Evolutionary conservation across 2,797 vertebrate species (phyloP).

Genomic region (Fratercula arctica): DNA sequence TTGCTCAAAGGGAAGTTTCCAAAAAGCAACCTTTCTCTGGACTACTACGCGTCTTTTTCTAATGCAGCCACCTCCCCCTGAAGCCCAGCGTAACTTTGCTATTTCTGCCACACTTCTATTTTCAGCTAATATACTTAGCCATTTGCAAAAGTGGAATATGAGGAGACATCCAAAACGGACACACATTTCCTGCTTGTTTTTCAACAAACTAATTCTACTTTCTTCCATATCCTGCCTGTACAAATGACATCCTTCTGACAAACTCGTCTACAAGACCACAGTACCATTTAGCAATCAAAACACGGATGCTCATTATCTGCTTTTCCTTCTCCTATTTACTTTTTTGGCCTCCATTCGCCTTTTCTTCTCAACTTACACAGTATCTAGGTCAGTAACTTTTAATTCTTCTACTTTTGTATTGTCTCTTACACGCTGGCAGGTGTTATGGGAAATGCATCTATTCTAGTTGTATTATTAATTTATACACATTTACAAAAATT

Average conservation of each 20-base stretch:
- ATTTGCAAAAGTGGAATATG: background rate
- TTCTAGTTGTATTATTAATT: background rate
- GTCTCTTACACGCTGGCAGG: background rate
- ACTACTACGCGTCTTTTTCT: background rate
- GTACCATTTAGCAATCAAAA: background rate
- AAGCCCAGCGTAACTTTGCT: background rate
- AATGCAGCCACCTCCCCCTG: background rate
- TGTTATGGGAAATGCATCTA: background rate
- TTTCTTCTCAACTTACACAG: background rate
- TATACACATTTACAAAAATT: background rate
- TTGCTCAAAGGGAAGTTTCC: background rate
- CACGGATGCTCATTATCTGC: background rate
- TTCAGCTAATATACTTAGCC: background rate
- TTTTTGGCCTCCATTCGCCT: background rate
- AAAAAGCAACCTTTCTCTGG: background rate
- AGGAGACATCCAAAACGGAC: background rate
- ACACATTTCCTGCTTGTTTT: slow-evolving; percentile 16
- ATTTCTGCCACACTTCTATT: background rate
- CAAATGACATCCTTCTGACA: slow-evolving; percentile 13
- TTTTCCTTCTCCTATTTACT: background rate
- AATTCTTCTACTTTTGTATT: background rate
- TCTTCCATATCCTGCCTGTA: slow-evolving; percentile 12
- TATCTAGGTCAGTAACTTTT: background rate
- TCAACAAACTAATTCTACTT: background rate
- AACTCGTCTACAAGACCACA: background rate